A percentile compares a stretch with the other conserved stretches of the same genome.
phyloP scores from a whole-genome alignment of 1,140 invertebrate species.

The Dysdera silvatica region DNA sequence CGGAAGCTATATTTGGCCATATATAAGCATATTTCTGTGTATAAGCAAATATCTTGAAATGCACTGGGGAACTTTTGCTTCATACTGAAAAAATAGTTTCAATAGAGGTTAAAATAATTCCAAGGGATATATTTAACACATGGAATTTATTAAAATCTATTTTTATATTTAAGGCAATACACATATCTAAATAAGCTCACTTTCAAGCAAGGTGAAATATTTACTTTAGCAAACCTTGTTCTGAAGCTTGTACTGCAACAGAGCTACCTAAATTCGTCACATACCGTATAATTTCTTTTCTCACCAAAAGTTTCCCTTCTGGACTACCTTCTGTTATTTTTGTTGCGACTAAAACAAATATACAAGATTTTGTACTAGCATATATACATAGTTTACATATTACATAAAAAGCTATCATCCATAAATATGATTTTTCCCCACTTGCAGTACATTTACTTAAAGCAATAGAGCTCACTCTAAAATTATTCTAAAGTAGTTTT shows the following conservation, averaged over 20 bases:
- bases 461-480: no score
- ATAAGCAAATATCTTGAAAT: conserved; percentile 83
- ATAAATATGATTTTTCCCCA: no score
- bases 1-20: conserved; percentile 71
- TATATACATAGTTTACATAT: no score
- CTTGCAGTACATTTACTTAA: no score
- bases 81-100: conserved; percentile 49
- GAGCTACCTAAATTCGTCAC: conserved; percentile 49
- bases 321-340: conserved; percentile 8
- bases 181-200: neutral
- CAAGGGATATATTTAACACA: neutral
- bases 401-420: no score
- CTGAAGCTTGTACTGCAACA: conserved; percentile 48
- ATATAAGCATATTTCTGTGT: conserved; percentile 78
- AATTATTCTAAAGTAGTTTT: no score
- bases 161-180: neutral
- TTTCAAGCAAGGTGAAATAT: no score
- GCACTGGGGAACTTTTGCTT: conserved; percentile 76
- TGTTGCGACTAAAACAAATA: no score
- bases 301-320: conserved; percentile 36
- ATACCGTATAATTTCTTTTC: conserved; percentile 49
- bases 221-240: conserved; percentile 51
- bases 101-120: conserved; percentile 6
- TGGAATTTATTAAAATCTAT: neutral
- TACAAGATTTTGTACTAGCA: no score